Evolutionary conservation across 2,797 vertebrate species (phyloP).

Genomic region (Coranthus polyacanthus): DNA sequence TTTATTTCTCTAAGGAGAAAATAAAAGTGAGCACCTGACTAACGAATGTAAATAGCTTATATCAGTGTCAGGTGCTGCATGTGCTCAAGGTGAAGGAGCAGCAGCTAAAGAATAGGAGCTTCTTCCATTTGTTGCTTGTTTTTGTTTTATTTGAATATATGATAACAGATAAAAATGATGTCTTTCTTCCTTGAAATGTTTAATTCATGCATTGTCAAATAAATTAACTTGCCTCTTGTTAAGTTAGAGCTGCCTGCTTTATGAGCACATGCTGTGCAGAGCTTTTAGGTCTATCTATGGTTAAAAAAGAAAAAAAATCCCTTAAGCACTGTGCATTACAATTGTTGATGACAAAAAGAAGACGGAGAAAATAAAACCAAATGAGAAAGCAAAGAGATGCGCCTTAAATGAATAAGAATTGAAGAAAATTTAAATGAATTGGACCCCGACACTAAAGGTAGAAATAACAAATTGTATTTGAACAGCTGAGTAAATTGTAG

Average conservation of each 20-base stretch:
- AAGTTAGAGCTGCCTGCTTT: slow-evolving; percentile 7
- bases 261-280: slow-evolving; percentile 27
- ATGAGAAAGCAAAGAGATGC: too few relatives aligned
- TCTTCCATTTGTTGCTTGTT: too few relatives aligned
- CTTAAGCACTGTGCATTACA: too few relatives aligned
- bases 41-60: slow-evolving; percentile 2
- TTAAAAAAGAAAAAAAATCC: slow-evolving; percentile 29
- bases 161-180: too few relatives aligned
- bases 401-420: too few relatives aligned
- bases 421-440: too few relatives aligned
- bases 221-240: neutral
- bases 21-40: slow-evolving; percentile 10
- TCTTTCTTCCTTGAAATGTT: neutral
- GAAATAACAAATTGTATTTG: slow-evolving; percentile 71
- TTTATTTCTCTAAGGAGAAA: slow-evolving; percentile 12
- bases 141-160: too few relatives aligned
- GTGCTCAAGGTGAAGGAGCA: neutral
- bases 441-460: slow-evolving; percentile 57
- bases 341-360: too few relatives aligned
- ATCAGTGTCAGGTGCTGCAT: slow-evolving; percentile 4
- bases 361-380: too few relatives aligned
- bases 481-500: too few relatives aligned
- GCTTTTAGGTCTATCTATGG: slow-evolving; percentile 22
- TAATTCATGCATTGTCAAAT: slow-evolving; percentile 14
- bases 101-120: too few relatives aligned